A percentile compares a stretch with the other conserved stretches of the same genome.
Conservation (phyloP, 1,140 invertebrate species). For the Steinernema khuongi region DNA sequence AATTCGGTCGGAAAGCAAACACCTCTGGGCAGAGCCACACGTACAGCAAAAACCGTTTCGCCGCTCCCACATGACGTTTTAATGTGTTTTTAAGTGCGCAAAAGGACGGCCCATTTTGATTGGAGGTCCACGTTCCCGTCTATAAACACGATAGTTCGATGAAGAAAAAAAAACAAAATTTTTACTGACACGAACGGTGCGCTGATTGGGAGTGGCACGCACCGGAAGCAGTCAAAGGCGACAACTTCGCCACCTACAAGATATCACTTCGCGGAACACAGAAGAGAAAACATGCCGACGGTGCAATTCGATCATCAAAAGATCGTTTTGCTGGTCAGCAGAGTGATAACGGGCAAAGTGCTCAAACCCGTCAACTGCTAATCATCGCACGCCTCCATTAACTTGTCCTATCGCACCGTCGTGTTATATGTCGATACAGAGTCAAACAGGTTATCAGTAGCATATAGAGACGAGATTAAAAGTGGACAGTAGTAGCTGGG, state of each 20-base stretch:
- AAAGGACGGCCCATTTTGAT: no score
- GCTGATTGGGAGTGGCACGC: not conserved
- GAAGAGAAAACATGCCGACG: not conserved
- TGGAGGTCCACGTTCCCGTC: no score
- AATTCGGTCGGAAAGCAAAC: no score
- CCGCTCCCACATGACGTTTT: not conserved
- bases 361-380: not conserved
- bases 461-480: constrained; percentile 2
- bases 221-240: no score
- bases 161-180: not conserved
- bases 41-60: not conserved
- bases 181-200: no score
- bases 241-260: no score
- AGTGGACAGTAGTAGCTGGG: not conserved
- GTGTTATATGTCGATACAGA: constrained; percentile 1
- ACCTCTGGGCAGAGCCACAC: not conserved
- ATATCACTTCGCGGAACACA: no score
- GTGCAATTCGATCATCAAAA: not conserved
- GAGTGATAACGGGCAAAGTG: not conserved
- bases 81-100: not conserved
- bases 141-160: no score
- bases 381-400: not conserved
- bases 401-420: not conserved
- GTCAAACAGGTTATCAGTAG: constrained; percentile 9
- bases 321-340: not conserved